phyloP scores from a whole-genome alignment of 2,888 invertebrate species.

The Acronicta psi region DNA sequence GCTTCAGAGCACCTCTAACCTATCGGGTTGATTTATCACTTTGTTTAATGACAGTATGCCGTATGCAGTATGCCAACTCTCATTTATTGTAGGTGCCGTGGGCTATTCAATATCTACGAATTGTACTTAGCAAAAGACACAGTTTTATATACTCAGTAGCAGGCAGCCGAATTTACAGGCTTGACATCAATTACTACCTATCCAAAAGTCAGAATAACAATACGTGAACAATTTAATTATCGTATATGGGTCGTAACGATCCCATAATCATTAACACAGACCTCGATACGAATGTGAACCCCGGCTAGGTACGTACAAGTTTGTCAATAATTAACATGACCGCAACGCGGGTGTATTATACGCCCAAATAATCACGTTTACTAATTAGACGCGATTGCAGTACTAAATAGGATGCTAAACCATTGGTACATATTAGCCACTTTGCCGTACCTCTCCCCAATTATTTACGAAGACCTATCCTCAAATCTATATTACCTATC shows the following conservation, averaged over 20 bases:
- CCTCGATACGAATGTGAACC: conserved; percentile 45
- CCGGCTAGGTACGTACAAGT: conserved; percentile 49
- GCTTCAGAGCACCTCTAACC: too few species aligned
- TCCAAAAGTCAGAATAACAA: conserved; percentile 44
- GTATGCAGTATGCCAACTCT: too few species aligned
- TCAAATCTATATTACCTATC: conserved; percentile 38
- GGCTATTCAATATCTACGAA: too few species aligned
- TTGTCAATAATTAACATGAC: conserved; percentile 66
- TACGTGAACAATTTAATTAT: conserved; percentile 54
- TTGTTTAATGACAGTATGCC: too few species aligned
- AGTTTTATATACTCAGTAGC: too few species aligned
- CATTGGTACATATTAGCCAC: conserved; percentile 44
- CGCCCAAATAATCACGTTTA: conserved; percentile 61
- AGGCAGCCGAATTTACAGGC: too few species aligned
- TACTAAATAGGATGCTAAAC: conserved; percentile 57
- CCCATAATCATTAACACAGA: conserved; percentile 60
- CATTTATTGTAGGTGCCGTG: too few species aligned
- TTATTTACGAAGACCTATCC: conserved; percentile 7
- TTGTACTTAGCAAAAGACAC: too few species aligned
- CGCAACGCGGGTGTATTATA: conserved; percentile 58
- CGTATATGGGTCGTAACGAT: conserved; percentile 53
- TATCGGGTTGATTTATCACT: too few species aligned
- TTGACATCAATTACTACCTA: too few species aligned
- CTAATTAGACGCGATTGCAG: conserved; percentile 63
- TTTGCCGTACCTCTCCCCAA: neutral